phyloP scores from a whole-genome alignment of 1,140 invertebrate genomes.

The Eulimnadia texana region DNA sequence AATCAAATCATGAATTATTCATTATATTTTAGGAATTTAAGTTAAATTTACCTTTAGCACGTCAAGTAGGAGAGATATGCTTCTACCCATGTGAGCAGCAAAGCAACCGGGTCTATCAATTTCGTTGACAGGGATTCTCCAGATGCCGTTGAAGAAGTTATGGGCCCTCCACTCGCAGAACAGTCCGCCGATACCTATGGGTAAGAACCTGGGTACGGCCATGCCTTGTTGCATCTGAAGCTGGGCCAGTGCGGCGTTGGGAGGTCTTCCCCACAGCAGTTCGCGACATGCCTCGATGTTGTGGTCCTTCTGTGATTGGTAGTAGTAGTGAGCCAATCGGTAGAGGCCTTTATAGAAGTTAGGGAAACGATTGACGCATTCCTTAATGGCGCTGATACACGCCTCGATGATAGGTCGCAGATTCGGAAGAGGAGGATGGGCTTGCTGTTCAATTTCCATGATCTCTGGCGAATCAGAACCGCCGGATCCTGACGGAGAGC shows the following conservation, averaged over 20 bases:
- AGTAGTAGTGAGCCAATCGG: constrained; percentile 68
- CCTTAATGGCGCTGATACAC: constrained; percentile 62
- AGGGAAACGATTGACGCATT: constrained; percentile 68
- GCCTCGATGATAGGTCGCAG: constrained; percentile 22
- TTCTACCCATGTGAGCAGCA: constrained; percentile 74
- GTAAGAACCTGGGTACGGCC: constrained; percentile 34
- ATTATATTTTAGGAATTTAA: too few relatives aligned
- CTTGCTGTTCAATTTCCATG: background rate
- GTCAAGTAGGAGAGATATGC: constrained; percentile 62
- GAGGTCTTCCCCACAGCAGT: constrained; percentile 46
- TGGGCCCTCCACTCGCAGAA: constrained; percentile 52
- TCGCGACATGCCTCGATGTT: constrained; percentile 52
- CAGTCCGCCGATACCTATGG: constrained; percentile 54
- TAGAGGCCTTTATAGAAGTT: constrained; percentile 89
- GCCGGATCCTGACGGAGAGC: background rate
- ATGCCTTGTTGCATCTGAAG: background rate
- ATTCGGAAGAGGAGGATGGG: background rate
- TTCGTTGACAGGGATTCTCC: constrained; percentile 77
- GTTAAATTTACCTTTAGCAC: constrained; percentile 38
- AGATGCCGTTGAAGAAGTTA: constrained; percentile 50
- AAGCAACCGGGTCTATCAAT: constrained; percentile 84
- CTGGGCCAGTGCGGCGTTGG: constrained; percentile 4
- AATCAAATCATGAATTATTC: background rate
- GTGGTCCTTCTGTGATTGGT: constrained; percentile 49
- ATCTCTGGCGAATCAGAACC: background rate